Conservation (phyloP, 1,140 invertebrate species). For the Tenebrio molitor region DNA sequence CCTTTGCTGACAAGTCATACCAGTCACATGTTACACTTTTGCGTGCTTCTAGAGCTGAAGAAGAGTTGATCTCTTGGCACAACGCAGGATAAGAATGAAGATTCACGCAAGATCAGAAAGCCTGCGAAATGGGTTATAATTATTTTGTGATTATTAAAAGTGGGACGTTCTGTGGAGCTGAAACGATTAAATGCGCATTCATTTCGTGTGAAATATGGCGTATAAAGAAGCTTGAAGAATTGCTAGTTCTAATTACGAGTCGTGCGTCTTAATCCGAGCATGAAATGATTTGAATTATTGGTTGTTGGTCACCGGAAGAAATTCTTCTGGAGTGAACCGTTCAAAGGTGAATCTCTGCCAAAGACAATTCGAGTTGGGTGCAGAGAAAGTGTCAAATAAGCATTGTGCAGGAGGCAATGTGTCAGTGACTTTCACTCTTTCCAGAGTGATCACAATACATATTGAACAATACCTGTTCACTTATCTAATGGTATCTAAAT, state of each 20-base stretch:
- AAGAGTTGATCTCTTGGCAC: not conserved
- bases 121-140: not conserved
- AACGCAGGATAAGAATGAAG: slow-evolving; percentile 13
- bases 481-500: slow-evolving; percentile 12
- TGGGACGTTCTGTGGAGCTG: not conserved
- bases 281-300: too few relatives aligned
- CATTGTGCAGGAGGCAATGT: slow-evolving; percentile 32
- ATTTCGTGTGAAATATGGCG: not conserved
- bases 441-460: slow-evolving; percentile 27
- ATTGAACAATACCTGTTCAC: slow-evolving; percentile 25
- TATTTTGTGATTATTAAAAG: slow-evolving; percentile 30
- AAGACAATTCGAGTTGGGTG: not conserved
- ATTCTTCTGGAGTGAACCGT: too few relatives aligned
- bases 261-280: too few relatives aligned
- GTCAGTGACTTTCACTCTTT: slow-evolving; percentile 29
- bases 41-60: too few relatives aligned
- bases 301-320: too few relatives aligned
- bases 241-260: too few relatives aligned
- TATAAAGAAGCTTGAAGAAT: too few relatives aligned
- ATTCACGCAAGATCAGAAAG: slow-evolving; percentile 13
- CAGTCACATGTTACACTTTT: too few relatives aligned
- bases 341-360: not conserved
- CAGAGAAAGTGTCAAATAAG: slow-evolving; percentile 36
- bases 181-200: not conserved
- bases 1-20: too few relatives aligned